A percentile compares a stretch with the other conserved stretches of the same genome.
phyloP scores from a whole-genome alignment of 2,888 invertebrate genomes.

The Cerastis leucographa region DNA sequence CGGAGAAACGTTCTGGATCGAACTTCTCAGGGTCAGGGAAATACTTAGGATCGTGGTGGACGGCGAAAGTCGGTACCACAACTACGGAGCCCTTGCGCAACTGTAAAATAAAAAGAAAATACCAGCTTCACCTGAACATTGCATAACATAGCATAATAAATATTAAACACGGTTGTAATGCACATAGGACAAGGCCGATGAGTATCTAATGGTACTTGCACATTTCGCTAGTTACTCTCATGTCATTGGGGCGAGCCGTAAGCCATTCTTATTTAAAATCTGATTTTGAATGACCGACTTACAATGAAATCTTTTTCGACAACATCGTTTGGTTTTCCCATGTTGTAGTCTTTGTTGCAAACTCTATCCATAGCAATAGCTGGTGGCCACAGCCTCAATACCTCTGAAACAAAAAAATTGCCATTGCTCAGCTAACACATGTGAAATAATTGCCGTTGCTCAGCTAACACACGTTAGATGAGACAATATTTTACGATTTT shows the following conservation, averaged over 20 bases:
- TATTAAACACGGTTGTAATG: neutral
- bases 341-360: conserved; percentile 87
- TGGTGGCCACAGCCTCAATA: conserved; percentile 86
- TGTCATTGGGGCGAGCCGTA: neutral
- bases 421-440: too few relatives aligned
- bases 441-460: neutral
- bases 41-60: conserved; percentile 89
- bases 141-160: neutral
- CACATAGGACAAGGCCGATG: neutral
- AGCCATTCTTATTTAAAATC: neutral
- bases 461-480: too few relatives aligned
- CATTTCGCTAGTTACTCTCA: neutral
- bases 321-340: conserved; percentile 77
- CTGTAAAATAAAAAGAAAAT: conserved; percentile 51
- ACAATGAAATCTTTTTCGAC: conserved; percentile 18
- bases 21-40: conserved; percentile 90
- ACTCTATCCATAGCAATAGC: conserved; percentile 82
- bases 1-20: conserved; percentile 91
- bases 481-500: neutral
- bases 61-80: conserved; percentile 80
- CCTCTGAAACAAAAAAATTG: conserved; percentile 70
- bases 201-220: neutral
- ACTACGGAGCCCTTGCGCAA: conserved; percentile 78
- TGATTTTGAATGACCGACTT: conserved; percentile 24
- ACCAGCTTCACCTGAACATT: neutral